Evolutionary conservation across 2,113 vertebrate genomes (phyloP), one percentile per base, ranked within the genome.

Genomic region (Noturus placidus): DNA sequence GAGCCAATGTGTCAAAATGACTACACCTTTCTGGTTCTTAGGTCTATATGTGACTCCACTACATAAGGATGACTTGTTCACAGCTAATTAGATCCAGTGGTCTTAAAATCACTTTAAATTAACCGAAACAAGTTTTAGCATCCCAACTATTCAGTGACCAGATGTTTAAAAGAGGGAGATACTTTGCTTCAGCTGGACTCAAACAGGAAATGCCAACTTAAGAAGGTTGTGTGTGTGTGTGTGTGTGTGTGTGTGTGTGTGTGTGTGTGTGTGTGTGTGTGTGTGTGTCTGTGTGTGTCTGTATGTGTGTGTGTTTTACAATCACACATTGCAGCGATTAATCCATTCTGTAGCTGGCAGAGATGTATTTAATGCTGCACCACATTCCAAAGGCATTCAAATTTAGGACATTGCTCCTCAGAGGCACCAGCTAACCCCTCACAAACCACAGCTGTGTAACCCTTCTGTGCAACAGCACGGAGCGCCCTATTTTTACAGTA

Each of bases 331-430:
- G 50, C 63, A 78, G 89, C 70, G 67, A 86, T 81, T 88, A 88
- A 88, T 86, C 59, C 54, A 52, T 88, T 83, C 86, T 87, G 69
- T 70, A 27, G 86, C 74, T 82, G 74, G 89, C 61, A 82, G 83
- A 42, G 80, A 86, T 54, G 67, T 85, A 86, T 87, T 77, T 79
- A 83, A 86, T 42, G 72, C 19, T 63, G 54, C 77, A 14, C 56
- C 70, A 86, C 88, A 90, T 90, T 90, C 90, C 90, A 86, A n/a
- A 83, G 78, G 57, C 70, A 11, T 79, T 85, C 63, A 85, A 87
- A 85, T 65, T 30, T 67, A 85, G 86, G 83, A 87, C 82, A 90
- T 85, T 74, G 89, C 85, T 90, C 89, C 81, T 86, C 57, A 80
- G 89, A 86, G 89, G 89, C 87, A 63, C 76, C 38, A 86, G 87